These are phyloP conservation scores for Tribolium madens DNA, from an alignment of 1,140 invertebrate species.

Conservation along the genomic window DNA sequence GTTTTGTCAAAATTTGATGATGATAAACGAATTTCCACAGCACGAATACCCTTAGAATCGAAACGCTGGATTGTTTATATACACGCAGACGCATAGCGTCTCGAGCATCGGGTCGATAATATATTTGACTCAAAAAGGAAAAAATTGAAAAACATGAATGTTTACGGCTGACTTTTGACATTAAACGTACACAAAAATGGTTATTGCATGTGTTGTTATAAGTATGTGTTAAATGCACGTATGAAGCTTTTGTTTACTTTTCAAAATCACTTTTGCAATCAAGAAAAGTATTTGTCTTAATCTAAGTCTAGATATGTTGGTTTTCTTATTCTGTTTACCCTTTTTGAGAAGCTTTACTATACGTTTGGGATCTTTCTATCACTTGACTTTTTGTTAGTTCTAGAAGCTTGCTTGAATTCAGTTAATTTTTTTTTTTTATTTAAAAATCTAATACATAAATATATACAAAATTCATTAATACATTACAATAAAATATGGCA, in stretches of 20 bases:
- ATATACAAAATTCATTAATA: constrained; percentile 21
- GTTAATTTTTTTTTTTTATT: constrained; percentile 10
- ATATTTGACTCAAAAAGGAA: constrained; percentile 26
- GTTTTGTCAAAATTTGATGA: constrained; percentile 29
- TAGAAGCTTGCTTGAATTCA: not conserved
- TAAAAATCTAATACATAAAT: constrained; percentile 9
- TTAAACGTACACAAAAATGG: not conserved
- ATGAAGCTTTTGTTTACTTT: not conserved
- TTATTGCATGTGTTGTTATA: not conserved
- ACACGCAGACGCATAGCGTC: constrained; percentile 40
- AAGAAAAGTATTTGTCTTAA: constrained; percentile 12
- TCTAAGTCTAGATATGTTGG: not conserved
- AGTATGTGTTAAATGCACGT: too few relatives aligned
- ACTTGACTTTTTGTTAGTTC: not conserved
- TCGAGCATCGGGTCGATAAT: constrained; percentile 36
- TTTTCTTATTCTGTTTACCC: constrained; percentile 6
- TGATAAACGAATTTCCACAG: constrained; percentile 35
- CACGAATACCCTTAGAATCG: constrained; percentile 36
- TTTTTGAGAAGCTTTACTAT: constrained; percentile 14
- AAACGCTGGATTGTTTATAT: constrained; percentile 42
- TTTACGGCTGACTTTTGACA: constrained; percentile 2
- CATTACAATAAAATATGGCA: constrained; percentile 5
- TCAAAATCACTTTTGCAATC: constrained; percentile 9
- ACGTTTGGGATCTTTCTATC: not conserved
- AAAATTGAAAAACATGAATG: constrained; percentile 23